Evolutionary conservation across 2,888 invertebrate genomes (phyloP).

Genomic region (Acleris literana): DNA sequence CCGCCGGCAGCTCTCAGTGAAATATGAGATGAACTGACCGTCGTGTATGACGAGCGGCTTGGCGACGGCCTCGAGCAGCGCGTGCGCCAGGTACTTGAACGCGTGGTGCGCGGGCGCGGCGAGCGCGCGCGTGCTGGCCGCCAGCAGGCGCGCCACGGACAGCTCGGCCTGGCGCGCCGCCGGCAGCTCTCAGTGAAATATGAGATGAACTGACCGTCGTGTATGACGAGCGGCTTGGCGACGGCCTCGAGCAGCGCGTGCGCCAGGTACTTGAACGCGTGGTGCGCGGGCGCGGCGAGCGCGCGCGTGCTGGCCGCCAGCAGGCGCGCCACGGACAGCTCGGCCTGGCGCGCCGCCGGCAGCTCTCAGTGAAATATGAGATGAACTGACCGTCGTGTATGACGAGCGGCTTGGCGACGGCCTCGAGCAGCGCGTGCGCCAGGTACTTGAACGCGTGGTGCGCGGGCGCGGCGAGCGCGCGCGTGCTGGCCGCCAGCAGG

Average conservation of each 20-base stretch:
- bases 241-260: slow-evolving; percentile 46
- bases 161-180: slow-evolving; percentile 8
- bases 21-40: slow-evolving; percentile 45
- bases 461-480: slow-evolving; percentile 39
- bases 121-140: slow-evolving; percentile 36
- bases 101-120: slow-evolving; percentile 43
- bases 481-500: slow-evolving; percentile 3
- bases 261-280: slow-evolving; percentile 52
- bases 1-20: slow-evolving; percentile 22
- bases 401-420: slow-evolving; percentile 51
- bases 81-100: slow-evolving; percentile 52
- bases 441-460: slow-evolving; percentile 50
- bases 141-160: not conserved
- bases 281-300: slow-evolving; percentile 42
- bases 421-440: slow-evolving; percentile 49
- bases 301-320: slow-evolving; percentile 18
- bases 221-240: slow-evolving; percentile 50
- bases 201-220: slow-evolving; percentile 51
- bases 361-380: slow-evolving; percentile 7
- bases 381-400: slow-evolving; percentile 53
- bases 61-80: slow-evolving; percentile 46
- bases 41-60: slow-evolving; percentile 54
- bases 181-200: slow-evolving; percentile 19
- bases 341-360: slow-evolving; percentile 13
- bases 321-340: not conserved